Evolutionary conservation across 2,113 vertebrate genomes (phyloP), one percentile per base, ranked within the genome.

Genomic region (Struthidea cinerea): DNA sequence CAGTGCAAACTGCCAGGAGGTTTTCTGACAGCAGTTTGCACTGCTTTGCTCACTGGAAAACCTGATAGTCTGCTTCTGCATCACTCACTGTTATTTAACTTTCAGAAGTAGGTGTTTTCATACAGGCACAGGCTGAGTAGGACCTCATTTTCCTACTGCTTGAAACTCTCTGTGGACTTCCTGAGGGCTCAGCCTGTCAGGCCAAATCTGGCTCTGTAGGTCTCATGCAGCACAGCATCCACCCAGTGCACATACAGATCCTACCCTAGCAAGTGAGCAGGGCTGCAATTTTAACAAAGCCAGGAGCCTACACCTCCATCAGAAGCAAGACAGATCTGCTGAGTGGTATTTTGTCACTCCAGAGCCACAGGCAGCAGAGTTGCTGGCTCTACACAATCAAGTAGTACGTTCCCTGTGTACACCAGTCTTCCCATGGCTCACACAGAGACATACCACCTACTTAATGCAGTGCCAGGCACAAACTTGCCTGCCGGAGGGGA

Each of bases 211-310:
- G 7, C 27, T 74, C 55, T 47, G 27, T 6, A 70, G 64, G 10
- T 73, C 28, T 27, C 41, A 33, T 2, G 18, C 53, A 55, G 71
- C 73, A 44, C 5, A 16, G 16, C 69, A 71, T 42, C 47, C 32
- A 35, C 14, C 5, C 1, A 3, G 26, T 18, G 15, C 39, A 71
- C 0, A 0, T 11, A 37, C 22, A 85, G 52, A 37, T 52, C 44
- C 35, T n/a, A 63, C 11, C 16, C 61, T 22, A 9, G 27, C 16
- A 91, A 74, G 32, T 6, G 33, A 87, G 24, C 2, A 0, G 11
- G 61, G 33, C 47, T 87, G 33, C 56, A 82, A 35, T 41, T 77
- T 50, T 42, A n/a, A 35, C 47, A 84, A 47, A 44, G 6, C 23
- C 77, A 82, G 47, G 23, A 93, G 47, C 68, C 84, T 19, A 59